A percentile compares a stretch with the other conserved stretches of the same genome.
phyloP scores from a whole-genome alignment of 2,113 vertebrate species.

The Charina bottae region DNA sequence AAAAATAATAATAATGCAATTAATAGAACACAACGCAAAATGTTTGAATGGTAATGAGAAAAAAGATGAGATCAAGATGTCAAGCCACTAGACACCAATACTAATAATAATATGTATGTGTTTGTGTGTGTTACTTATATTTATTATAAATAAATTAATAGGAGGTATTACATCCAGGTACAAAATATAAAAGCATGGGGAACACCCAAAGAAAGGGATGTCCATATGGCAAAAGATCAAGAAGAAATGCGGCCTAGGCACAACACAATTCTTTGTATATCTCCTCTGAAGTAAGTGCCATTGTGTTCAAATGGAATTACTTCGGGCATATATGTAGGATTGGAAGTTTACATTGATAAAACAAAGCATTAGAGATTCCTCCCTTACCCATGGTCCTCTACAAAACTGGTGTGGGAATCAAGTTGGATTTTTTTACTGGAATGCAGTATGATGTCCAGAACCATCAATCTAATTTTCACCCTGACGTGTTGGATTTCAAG shows the following conservation, averaged over 20 bases:
- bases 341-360: not conserved
- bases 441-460: not conserved
- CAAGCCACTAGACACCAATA: not conserved
- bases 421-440: not conserved
- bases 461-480: not conserved
- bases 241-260: not conserved
- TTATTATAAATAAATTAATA: not conserved
- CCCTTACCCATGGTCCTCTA: not conserved
- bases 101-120: not conserved
- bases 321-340: not conserved
- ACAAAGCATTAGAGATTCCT: not conserved
- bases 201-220: not conserved
- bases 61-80: not conserved
- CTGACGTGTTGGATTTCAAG: not conserved
- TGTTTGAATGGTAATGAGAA: not conserved
- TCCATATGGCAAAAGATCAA: not conserved
- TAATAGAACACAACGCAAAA: not conserved
- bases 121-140: not conserved
- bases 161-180: not conserved
- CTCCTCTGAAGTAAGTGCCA: not conserved
- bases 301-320: not conserved
- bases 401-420: not conserved
- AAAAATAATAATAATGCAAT: not conserved
- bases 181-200: not conserved
- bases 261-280: not conserved